Base-by-base conservation (phyloP, 2,888 invertebrate species). In the Sphaerophoria rueppellii region DNA sequence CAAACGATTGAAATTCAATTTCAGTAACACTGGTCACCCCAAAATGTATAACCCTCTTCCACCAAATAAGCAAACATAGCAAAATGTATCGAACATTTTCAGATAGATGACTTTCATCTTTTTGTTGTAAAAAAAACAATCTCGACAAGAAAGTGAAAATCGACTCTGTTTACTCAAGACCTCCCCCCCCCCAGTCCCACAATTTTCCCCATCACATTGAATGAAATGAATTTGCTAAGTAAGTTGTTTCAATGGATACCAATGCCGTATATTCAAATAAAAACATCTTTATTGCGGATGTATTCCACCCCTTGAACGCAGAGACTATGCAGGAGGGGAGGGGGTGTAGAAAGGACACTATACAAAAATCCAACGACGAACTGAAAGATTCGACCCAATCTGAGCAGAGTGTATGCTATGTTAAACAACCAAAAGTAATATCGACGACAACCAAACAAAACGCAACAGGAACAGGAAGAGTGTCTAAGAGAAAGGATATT, bases 401-500 rank as follows among this genome's bases (percentile, higher is more conserved):
- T 24, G 24, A 24, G 24, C 24, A 24, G 46, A 73, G 61, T 73
- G 78, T 78, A 79, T 83, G 78, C 71, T 79, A 79, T 79, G 79
- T 72, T 81, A 54, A 70, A 85, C 80, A 85, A 73, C 72, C 85
- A 69, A 80, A 85, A 73, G 77, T 80, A 80, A 73, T 85, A 85
- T 80, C 80, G 80, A 76, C 80, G 76, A 80, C 80, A 76, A 72
- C 67, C 65, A 70, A 77, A 72, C 83, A 73, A 69, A 80, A 85
- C 24, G 24, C 24, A 24, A 24, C 85, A 80, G 85, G 85, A 85
- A 85, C 76, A 85, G 85, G 85, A 85, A 85, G 85, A 80, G 80
- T 85, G 85, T 80, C 85, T 85, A 85, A 85, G 80, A 85, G 85
- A 85, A 85, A 85, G 80, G 85, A 85, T 85, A 85, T 85, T 85